Conservation (phyloP, 1,140 invertebrate genomes). For the Euura saliciscinereae region DNA sequence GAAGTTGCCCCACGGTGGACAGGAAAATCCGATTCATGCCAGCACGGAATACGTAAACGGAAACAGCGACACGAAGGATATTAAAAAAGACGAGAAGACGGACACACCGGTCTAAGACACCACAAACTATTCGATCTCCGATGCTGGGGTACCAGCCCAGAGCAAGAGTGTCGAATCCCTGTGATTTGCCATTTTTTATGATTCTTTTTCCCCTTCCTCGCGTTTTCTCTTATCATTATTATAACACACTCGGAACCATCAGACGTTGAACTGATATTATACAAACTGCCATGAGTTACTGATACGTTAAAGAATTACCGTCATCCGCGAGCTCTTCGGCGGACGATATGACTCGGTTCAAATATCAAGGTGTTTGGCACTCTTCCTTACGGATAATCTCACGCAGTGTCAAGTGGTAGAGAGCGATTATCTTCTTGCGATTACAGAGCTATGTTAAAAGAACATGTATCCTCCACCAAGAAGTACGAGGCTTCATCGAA, state of each 20-base stretch:
- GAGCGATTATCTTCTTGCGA: too few species aligned
- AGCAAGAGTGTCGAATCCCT: background rate
- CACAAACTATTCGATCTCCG: background rate
- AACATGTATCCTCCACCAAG: too few species aligned
- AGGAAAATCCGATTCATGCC: conserved; percentile 57
- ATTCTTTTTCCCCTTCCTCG: background rate
- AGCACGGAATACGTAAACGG: conserved; percentile 59
- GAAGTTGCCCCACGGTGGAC: conserved; percentile 54
- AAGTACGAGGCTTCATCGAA: too few species aligned
- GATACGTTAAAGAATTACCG: too few species aligned
- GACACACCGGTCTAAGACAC: conserved; percentile 55
- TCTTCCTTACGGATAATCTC: too few species aligned
- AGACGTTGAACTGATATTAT: too few species aligned
- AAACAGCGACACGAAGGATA: conserved; percentile 51
- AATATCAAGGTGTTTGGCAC: too few species aligned
- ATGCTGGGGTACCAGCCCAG: background rate
- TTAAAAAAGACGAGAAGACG: conserved; percentile 56
- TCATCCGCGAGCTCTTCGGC: too few species aligned
- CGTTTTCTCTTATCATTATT: background rate
- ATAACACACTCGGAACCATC: background rate
- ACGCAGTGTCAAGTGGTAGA: too few species aligned
- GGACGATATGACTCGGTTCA: too few species aligned
- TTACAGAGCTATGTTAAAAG: too few species aligned
- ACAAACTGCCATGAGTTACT: too few species aligned
- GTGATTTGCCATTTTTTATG: background rate